Percentiles rank a stretch among this genome's conserved stretches.
phyloP scores from a whole-genome alignment of 2,888 invertebrate species.

The Drosophila meridiana region DNA sequence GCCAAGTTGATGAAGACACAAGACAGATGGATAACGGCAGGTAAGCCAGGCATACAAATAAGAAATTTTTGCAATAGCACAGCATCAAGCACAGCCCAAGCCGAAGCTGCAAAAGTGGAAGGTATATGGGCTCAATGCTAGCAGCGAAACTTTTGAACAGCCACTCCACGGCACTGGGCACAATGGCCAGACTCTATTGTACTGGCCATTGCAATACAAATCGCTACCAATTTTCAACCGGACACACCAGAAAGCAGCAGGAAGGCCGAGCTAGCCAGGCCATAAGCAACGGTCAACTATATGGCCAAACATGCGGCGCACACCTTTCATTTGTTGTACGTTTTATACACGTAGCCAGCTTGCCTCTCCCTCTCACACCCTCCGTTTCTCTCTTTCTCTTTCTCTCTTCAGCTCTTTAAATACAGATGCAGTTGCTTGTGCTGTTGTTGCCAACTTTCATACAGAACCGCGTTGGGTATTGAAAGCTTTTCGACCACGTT shows the following conservation, averaged over 20 bases:
- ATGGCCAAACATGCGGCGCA: conserved; percentile 73
- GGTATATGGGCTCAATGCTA: conserved; percentile 10
- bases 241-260: conserved; percentile 47
- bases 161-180: conserved; percentile 39
- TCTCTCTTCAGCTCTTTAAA: conserved; percentile 5
- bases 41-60: conserved; percentile 77
- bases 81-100: conserved; percentile 7
- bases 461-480: conserved; percentile 26
- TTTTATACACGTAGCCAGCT: conserved; percentile 28
- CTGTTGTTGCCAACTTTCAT: conserved; percentile 39
- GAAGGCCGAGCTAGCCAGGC: conserved; percentile 37
- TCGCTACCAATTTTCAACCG: conserved; percentile 81
- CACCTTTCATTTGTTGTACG: conserved; percentile 77
- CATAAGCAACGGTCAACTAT: conserved; percentile 80
- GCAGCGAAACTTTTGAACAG: conserved; percentile 65
- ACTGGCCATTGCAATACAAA: conserved; percentile 69
- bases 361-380: neutral
- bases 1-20: conserved; percentile 78
- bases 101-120: conserved; percentile 2
- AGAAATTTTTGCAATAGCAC: conserved; percentile 62
- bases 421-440: conserved; percentile 8
- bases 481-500: conserved; percentile 33
- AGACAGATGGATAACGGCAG: conserved; percentile 79
- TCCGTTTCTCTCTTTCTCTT: neutral
- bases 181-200: conserved; percentile 66